Conservation (phyloP, 2,113 vertebrate species). For the Typhlomys cinereus region DNA sequence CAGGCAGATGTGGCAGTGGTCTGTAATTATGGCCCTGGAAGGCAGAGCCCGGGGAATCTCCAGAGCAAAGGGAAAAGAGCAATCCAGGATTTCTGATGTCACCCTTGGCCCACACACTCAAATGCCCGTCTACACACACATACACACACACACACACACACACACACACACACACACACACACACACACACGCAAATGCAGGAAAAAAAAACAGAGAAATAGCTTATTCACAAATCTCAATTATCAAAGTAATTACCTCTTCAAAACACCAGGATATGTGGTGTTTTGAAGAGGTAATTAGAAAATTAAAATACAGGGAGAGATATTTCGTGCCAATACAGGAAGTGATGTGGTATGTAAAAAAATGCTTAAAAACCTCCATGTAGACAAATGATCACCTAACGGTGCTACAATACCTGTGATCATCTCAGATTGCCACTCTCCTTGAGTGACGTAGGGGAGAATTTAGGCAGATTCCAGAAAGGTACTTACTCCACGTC, state of each 20-base stretch:
- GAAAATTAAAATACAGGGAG: neutral
- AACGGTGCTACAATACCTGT: neutral
- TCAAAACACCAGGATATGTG: neutral
- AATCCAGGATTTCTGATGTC: too few species aligned
- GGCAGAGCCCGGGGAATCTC: too few species aligned
- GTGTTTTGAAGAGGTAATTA: neutral
- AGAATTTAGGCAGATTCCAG: neutral
- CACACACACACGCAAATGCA: too few species aligned
- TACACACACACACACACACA: too few species aligned
- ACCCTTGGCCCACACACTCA: too few species aligned
- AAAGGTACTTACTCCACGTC: too few species aligned
- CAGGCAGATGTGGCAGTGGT: too few species aligned
- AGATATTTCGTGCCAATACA: neutral
- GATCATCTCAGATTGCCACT: too few species aligned
- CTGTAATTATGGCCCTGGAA: too few species aligned
- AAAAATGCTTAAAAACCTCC: neutral
- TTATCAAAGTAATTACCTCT: neutral
- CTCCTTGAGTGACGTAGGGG: neutral
- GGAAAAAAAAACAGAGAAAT: neutral
- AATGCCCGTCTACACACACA: too few species aligned
- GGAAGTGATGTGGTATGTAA: neutral
- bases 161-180: too few species aligned
- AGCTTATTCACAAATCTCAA: neutral
- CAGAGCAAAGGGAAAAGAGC: too few species aligned
- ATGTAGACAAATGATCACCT: neutral